Evolutionary conservation across 2,888 invertebrate genomes (phyloP).

Genomic region (Dermolepida albohirtum): DNA sequence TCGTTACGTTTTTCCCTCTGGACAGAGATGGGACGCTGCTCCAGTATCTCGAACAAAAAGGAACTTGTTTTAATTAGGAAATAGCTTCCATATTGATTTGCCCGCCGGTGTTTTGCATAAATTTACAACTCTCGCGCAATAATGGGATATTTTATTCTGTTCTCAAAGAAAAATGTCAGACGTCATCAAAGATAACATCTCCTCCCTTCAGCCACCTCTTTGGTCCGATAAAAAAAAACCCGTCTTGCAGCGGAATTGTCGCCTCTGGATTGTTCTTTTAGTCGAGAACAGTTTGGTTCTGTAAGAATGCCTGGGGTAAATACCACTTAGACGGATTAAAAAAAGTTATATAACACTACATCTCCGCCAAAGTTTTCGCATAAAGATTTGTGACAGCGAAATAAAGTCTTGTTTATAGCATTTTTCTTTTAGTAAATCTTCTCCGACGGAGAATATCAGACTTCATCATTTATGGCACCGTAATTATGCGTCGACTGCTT

Average conservation of each 20-base stretch:
- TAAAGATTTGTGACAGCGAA: conserved; percentile 40
- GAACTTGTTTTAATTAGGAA: no score
- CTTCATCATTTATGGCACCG: conserved; percentile 32
- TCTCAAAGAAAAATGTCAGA: not conserved
- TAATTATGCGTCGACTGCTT: conserved; percentile 17
- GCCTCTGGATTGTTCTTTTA: conserved; percentile 10
- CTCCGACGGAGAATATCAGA: conserved; percentile 19
- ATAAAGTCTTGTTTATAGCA: conserved; percentile 41
- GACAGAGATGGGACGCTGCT: no score
- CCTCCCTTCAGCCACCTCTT: conserved; percentile 2
- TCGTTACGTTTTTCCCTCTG: no score
- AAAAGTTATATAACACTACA: conserved; percentile 40
- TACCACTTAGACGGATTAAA: conserved; percentile 44
- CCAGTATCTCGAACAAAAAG: no score
- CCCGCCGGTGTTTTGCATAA: no score
- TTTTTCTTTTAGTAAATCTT: conserved; percentile 28
- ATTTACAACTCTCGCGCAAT: no score
- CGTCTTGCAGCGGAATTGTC: conserved; percentile 2
- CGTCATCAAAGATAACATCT: conserved; percentile 17
- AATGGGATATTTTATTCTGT: not conserved
- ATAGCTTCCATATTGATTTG: no score
- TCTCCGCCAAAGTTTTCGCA: conserved; percentile 36
- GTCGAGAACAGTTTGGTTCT: conserved; percentile 33
- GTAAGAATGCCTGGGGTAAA: conserved; percentile 28
- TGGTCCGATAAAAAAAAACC: not conserved